Evolutionary conservation across 2,888 invertebrate genomes (phyloP).

Genomic region (Scelioninae gen. 1): DNA sequence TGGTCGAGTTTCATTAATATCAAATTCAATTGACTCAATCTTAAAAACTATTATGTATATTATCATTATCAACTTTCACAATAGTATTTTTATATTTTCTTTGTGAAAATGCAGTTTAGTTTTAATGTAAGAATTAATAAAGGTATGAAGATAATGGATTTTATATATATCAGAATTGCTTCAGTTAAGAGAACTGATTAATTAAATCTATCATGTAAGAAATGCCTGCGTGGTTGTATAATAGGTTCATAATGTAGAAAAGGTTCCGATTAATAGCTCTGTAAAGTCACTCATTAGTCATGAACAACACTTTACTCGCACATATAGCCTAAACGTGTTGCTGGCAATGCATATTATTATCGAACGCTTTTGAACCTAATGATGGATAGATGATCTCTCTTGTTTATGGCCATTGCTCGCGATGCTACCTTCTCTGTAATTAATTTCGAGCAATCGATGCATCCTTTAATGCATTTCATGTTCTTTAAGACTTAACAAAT

Average conservation of each 20-base stretch:
- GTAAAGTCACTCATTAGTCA: too few relatives aligned
- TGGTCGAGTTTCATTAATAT: too few relatives aligned
- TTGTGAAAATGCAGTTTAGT: background rate
- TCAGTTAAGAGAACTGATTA: slow-evolving; percentile 58
- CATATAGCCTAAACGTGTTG: slow-evolving; percentile 68
- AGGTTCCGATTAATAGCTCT: too few relatives aligned
- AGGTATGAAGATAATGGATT: slow-evolving; percentile 10
- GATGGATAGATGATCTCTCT: slow-evolving; percentile 79
- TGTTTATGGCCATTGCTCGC: slow-evolving; percentile 79
- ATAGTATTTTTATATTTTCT: too few relatives aligned
- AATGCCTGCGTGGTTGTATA: too few relatives aligned
- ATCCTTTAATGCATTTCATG: slow-evolving; percentile 1
- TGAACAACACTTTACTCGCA: slow-evolving; percentile 71
- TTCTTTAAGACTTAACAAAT: slow-evolving; percentile 37
- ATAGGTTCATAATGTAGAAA: too few relatives aligned
- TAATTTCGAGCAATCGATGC: slow-evolving; percentile 77
- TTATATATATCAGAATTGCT: too few relatives aligned
- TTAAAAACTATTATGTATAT: too few relatives aligned
- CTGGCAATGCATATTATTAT: slow-evolving; percentile 79
- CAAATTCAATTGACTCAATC: too few relatives aligned
- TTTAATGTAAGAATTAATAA: background rate
- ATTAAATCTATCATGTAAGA: too few relatives aligned
- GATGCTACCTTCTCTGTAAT: slow-evolving; percentile 76
- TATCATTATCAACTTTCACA: too few relatives aligned
- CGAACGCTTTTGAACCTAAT: slow-evolving; percentile 76